These are phyloP conservation scores for Marisa cornuarietis DNA, from an alignment of 1,140 invertebrate species.

Conservation along the genomic window DNA sequence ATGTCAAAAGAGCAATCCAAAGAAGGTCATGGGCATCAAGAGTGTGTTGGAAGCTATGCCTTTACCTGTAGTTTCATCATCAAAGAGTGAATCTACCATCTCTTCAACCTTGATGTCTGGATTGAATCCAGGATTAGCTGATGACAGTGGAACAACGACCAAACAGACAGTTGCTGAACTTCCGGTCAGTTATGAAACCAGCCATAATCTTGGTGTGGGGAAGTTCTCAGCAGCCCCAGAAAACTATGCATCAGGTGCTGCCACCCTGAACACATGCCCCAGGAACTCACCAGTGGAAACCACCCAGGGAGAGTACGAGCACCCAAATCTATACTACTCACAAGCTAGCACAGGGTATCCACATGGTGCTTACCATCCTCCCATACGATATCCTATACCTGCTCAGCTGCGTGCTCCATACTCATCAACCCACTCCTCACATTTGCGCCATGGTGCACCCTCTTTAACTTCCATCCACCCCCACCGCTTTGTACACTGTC, in stretches of 20 bases:
- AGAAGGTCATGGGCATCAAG: too few relatives aligned
- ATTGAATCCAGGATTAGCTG: too few relatives aligned
- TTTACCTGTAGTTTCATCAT: too few relatives aligned
- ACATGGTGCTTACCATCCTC: conserved; percentile 46
- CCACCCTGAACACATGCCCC: conserved; percentile 2
- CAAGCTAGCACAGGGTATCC: conserved; percentile 50
- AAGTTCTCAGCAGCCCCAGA: too few relatives aligned
- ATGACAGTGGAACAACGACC: not conserved
- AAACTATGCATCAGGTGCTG: too few relatives aligned
- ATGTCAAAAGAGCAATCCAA: too few relatives aligned
- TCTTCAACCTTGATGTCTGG: too few relatives aligned
- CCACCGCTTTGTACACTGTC: conserved; percentile 19
- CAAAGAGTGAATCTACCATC: too few relatives aligned
- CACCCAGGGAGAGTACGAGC: conserved; percentile 48
- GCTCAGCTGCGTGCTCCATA: not conserved
- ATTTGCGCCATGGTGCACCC: not conserved
- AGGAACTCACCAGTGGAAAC: conserved; percentile 46
- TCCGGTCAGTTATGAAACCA: not conserved
- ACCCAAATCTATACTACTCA: conserved; percentile 48
- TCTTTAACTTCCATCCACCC: not conserved
- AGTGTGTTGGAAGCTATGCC: too few relatives aligned
- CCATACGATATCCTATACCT: conserved; percentile 13
- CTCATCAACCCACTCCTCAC: not conserved
- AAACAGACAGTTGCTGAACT: not conserved
- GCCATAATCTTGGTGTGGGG: not conserved